Evolutionary conservation across 2,797 vertebrate genomes (phyloP), one percentile per base, ranked within the genome.

Genomic region (Squalus acanthias): DNA sequence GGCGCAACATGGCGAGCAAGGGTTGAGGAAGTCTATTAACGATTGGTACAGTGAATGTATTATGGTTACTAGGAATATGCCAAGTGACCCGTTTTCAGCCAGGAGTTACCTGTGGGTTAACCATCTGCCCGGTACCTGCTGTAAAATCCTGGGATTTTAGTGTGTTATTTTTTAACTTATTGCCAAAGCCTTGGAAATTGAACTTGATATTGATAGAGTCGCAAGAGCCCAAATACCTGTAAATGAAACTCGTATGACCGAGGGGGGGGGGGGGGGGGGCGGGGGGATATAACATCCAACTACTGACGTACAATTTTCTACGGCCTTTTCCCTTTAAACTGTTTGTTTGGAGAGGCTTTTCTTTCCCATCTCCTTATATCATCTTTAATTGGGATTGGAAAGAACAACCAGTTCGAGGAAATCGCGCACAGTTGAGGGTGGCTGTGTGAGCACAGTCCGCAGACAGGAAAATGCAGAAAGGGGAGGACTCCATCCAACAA

Each of bases 1-100:
- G 98, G 98, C 12, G 98, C 98, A 76, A 98, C 98, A 33, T 98
- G 98, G 9, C 98, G 98, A 96, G 98, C 98, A 33, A 98, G 98
- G 74, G 99, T 98, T 26, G 98, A 99, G 96, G 98, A 99, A 97
- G 98, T 98, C 65, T 98, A 99, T 72, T 98, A 98, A 98, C 6
- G 46, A 20, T 5, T 50, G 96, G 82, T 76, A 87, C 17, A 87
- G 46, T 9, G 6, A 9, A 67, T 69, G 20, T 67, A 17, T 88
- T 2, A 10, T 39, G 33, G 60, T 67, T 63, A 7, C 17, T 1
- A 22, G 33, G 46, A 60, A 26, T 8, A 15, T 53, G 50, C 22
- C 6, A 13, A 10, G 50, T 76, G 33, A 76, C 74, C 74, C 9
- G 72, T 74, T 74, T 74, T 29, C 29, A 76, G 74, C 12, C 74